Base-by-base conservation (phyloP, 2,797 vertebrate species). In the Bufotes viridis region DNA sequence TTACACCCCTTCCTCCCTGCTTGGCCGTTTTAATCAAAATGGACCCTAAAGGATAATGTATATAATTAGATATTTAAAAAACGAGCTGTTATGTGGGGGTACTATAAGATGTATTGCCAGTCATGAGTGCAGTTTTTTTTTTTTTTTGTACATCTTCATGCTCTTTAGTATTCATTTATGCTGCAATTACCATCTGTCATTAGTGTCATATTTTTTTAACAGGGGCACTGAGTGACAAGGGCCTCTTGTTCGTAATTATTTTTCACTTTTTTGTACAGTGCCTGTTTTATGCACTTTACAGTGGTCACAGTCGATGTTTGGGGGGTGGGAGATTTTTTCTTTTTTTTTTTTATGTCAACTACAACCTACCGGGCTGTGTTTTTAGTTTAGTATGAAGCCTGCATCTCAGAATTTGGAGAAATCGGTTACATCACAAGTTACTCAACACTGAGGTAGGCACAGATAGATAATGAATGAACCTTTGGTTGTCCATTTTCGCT, bases 231-330 rank as follows among this genome's bases (percentile, higher is more conserved):
- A 29, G 29, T 53, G 22, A 55, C 7, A 82, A 53, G 20, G 42
- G 34, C 22, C 55, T n/a, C 7, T 29, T 42, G 42, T 82, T 9
- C n/a, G 18, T 72, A 7, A 15, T 6, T 11, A 20, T 67, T 60
- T 67, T 85, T 53, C 22, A 42, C 69, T 12, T 58, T 84, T 1
- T 78, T 13, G 42, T 85, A 65, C 49, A 26, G 72, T 85, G 83
- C 72, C 83, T 85, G 14, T 76, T 61, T 24, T 34, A 85, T 55
- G 84, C 60, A 84, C 84, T 78, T 85, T 85, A 42, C 42, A 51
- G 42, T 53, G 42, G 10, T 14, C 1, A 1, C 22, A 8, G 74
- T 29, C 22, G 15, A 13, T 20, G 70, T 69, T 24, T 29, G 6
- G 20, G 18, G 34, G 34, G 34, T 2, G 34, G 34, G 34, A 34